Evolutionary conservation across 2,113 vertebrate genomes (phyloP), one percentile per base, ranked within the genome.

Genomic region (Numida meleagris): DNA sequence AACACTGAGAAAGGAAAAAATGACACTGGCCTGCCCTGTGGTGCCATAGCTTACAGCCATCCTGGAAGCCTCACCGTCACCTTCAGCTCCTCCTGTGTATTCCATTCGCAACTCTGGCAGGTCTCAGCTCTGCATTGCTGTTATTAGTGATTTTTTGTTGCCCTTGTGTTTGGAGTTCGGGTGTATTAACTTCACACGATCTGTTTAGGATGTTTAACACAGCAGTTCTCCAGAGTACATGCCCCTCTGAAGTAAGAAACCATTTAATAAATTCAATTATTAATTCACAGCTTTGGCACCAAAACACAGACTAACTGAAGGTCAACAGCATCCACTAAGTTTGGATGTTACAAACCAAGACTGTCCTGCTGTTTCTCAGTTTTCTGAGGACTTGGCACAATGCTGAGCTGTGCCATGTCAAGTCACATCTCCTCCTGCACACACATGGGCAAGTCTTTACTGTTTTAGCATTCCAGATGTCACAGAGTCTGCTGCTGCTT

Each of bases 41-140:
- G 48, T 61, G 75, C n/a, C 29, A 8, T 20, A 0, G 0, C 72
- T 77, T 53, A 36, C 50, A 46, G 40, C n/a, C 85, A 70, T 59
- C 45, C 36, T 1, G 3, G 68, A 34, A 62, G 62, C 65, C 21
- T 74, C 73, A 31, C 13, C 46, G 63, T 45, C 50, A 50, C 68
- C 59, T 42, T n/a, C n/a, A 17, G 10, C 17, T 10, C 24, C 7
- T 14, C 5, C 4, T 1, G 0, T 36, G 6, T 14, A 27, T 31
- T 89, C 33, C 50, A 29, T n/a, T 40, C 31, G 12, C 0, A 0
- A 7, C 9, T 42, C 10, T 0, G 0, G 12, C 24, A 62, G 20
- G 31, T 8, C 45, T 45, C 17, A 29, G 66, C 9, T 71, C 18
- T 38, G 46, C 14, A 14, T 29, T 36, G 38, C 24, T 14, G 1